A percentile compares a stretch with the other conserved stretches of the same genome.
Evolutionary conservation across 2,113 vertebrate genomes (phyloP).

Genomic region (Thalassoma bifasciatum): DNA sequence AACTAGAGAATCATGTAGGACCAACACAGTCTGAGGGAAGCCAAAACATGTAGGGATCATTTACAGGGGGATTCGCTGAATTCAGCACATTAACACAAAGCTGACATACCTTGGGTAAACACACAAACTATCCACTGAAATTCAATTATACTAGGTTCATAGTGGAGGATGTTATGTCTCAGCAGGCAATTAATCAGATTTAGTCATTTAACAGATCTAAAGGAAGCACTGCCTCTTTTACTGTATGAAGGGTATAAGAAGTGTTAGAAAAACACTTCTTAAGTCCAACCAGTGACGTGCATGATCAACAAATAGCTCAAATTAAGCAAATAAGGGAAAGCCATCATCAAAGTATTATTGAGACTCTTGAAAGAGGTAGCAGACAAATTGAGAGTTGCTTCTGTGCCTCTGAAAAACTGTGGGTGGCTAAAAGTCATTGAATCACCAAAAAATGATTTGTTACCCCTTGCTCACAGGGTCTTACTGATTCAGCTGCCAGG

Average conservation of each 20-base stretch:
- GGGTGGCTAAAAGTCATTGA: conserved; percentile 62
- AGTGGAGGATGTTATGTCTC: conserved; percentile 13
- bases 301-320: conserved; percentile 74
- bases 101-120: conserved; percentile 33
- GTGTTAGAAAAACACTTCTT: conserved; percentile 39
- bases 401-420: conserved; percentile 75
- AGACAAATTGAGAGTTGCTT: conserved; percentile 81
- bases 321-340: conserved; percentile 57
- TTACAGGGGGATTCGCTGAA: conserved; percentile 63
- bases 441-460: conserved; percentile 61
- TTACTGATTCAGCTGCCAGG: conserved; percentile 61
- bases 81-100: conserved; percentile 47
- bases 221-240: conserved; percentile 27
- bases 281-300: conserved; percentile 68
- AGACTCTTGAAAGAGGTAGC: conserved; percentile 72
- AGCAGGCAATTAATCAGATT: conserved; percentile 14
- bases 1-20: conserved; percentile 66
- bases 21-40: conserved; percentile 71
- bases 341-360: conserved; percentile 57
- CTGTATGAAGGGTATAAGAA: conserved; percentile 21
- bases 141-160: conserved; percentile 19
- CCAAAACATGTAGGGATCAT: conserved; percentile 73
- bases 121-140: conserved; percentile 29
- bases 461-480: conserved; percentile 53
- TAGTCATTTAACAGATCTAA: conserved; percentile 6